Conservation (phyloP, 1,140 invertebrate genomes). For the Papilio xuthus region DNA sequence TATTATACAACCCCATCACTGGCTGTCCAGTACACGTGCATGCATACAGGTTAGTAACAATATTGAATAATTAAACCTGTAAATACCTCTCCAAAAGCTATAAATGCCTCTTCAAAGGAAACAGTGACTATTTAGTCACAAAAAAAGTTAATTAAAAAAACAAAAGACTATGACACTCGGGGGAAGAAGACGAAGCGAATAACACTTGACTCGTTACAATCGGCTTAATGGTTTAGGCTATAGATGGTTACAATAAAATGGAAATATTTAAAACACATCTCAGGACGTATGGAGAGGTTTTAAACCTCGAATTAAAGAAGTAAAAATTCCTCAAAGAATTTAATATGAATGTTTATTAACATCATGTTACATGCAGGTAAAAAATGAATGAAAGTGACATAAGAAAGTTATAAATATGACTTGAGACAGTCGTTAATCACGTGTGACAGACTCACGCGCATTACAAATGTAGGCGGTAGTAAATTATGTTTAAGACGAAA, state of each 20-base stretch:
- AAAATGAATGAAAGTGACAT: background rate
- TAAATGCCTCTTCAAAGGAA: no score
- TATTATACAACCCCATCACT: conserved; percentile 95
- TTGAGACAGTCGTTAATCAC: background rate
- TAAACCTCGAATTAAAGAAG: no score
- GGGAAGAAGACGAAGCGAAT: no score
- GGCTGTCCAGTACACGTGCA: conserved; percentile 94
- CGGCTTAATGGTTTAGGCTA: no score
- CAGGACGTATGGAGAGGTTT: no score
- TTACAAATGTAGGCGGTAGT: no score
- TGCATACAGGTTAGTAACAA: conserved; percentile 87
- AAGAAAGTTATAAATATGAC: background rate
- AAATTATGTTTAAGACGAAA: no score
- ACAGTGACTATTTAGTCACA: no score
- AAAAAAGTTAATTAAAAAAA: background rate
- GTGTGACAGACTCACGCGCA: no score
- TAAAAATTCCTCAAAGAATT: background rate
- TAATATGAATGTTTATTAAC: background rate
- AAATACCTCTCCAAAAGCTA: no score
- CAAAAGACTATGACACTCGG: background rate
- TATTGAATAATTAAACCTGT: conserved; percentile 38
- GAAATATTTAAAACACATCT: background rate
- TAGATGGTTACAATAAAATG: no score
- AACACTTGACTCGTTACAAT: no score
- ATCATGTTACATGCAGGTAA: background rate